Percentiles rank a stretch among this genome's conserved stretches.
Conservation (phyloP, 2,113 vertebrate species). For the Nibea albiflora region DNA sequence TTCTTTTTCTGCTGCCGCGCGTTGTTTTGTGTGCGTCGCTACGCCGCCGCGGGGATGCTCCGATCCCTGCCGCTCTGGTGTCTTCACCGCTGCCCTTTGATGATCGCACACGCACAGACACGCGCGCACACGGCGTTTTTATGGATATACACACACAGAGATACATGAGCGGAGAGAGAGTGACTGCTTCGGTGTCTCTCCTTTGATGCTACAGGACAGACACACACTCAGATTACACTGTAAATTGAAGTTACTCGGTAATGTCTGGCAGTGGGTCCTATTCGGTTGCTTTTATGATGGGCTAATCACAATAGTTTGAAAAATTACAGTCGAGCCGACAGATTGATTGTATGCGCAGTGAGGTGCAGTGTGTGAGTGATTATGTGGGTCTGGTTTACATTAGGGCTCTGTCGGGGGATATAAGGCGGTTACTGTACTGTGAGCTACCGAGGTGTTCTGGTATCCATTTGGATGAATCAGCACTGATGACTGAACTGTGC, state of each 20-base stretch:
- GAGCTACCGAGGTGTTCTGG: constrained; percentile 80
- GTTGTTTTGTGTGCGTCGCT: constrained; percentile 65
- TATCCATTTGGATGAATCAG: constrained; percentile 81
- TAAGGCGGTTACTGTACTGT: constrained; percentile 68
- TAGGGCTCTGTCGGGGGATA: constrained; percentile 66
- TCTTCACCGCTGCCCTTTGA: constrained; percentile 78
- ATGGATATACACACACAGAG: constrained; percentile 36
- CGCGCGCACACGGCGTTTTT: constrained; percentile 29
- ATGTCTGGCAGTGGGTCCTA: constrained; percentile 67
- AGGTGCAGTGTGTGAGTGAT: constrained; percentile 76
- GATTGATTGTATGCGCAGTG: constrained; percentile 75
- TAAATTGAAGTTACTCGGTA: constrained; percentile 50
- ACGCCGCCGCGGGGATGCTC: constrained; percentile 65
- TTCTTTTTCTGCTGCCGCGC: constrained; percentile 41
- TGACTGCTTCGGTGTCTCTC: constrained; percentile 20
- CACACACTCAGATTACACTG: constrained; percentile 48
- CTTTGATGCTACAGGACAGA: constrained; percentile 63
- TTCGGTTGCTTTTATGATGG: constrained; percentile 75
- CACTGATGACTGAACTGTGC: constrained; percentile 75
- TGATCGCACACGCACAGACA: constrained; percentile 47
- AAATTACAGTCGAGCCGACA: constrained; percentile 63
- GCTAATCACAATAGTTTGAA: constrained; percentile 78
- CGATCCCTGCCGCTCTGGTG: constrained; percentile 71
- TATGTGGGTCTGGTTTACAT: constrained; percentile 71
- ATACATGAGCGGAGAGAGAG: neutral